A percentile compares a stretch with the other conserved stretches of the same genome.
Conservation (phyloP, 2,113 vertebrate species). For the Solea solea region DNA sequence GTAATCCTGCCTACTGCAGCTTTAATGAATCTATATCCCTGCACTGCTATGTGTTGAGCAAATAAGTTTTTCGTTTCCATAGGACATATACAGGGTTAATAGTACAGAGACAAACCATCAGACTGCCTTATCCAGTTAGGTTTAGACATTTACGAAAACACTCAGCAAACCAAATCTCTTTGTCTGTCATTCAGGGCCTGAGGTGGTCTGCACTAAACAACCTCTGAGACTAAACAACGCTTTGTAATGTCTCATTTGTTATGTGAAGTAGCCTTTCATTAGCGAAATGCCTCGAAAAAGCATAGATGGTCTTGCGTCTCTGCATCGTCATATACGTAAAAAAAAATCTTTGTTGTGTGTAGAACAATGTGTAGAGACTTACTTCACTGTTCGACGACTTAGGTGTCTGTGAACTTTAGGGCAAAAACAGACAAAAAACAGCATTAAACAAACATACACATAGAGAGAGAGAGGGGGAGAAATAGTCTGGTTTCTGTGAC, state of each 20-base stretch:
- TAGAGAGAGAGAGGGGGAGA: too few relatives aligned
- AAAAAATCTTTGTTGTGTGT: background rate
- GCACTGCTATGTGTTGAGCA: too few relatives aligned
- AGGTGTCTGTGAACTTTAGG: background rate
- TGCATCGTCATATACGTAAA: constrained; percentile 21
- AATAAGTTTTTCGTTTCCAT: background rate
- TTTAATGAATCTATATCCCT: too few relatives aligned
- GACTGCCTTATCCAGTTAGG: constrained; percentile 37
- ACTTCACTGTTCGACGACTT: background rate
- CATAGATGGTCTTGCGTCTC: constrained; percentile 22
- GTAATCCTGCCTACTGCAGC: too few relatives aligned
- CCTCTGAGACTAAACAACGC: constrained; percentile 78
- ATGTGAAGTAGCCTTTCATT: constrained; percentile 64
- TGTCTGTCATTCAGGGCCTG: constrained; percentile 61
- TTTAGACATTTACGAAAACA: constrained; percentile 59
- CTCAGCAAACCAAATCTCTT: constrained; percentile 51
- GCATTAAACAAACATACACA: background rate
- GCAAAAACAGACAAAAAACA: background rate
- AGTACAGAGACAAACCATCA: constrained; percentile 41
- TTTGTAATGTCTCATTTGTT: constrained; percentile 70
- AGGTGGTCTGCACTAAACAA: constrained; percentile 65
- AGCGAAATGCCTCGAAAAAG: constrained; percentile 40
- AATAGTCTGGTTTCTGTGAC: too few relatives aligned
- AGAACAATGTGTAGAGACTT: constrained; percentile 4
- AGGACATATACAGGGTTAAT: constrained; percentile 33